A percentile compares a stretch with the other conserved stretches of the same genome.
Conservation (phyloP, 2,113 vertebrate genomes). For the Pachycephala philippinensis region DNA sequence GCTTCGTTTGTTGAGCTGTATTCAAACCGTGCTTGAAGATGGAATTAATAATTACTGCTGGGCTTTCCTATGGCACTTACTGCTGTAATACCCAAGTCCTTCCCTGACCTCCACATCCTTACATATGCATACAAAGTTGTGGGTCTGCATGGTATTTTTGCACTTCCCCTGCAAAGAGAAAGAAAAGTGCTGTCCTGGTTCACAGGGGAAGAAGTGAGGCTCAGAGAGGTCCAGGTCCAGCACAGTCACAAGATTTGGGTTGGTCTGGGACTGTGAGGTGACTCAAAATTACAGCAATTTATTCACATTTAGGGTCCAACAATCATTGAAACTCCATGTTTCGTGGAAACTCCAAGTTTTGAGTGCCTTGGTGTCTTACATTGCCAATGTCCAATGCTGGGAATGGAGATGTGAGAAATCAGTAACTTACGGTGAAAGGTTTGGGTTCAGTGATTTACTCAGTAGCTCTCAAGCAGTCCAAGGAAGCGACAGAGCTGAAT, state of each 20-base stretch:
- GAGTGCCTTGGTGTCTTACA: not conserved
- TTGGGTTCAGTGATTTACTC: not conserved
- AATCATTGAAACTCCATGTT: not conserved
- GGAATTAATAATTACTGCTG: slow-evolving; percentile 52
- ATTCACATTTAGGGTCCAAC: not conserved
- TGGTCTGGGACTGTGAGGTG: not conserved
- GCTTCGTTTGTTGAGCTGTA: slow-evolving; percentile 1
- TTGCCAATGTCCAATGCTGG: not conserved
- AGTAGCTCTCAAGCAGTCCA: not conserved
- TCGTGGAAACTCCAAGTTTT: not conserved
- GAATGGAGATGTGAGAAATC: not conserved
- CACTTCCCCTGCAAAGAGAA: not conserved
- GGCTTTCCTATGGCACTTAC: not conserved
- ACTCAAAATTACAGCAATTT: not conserved
- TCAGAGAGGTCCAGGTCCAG: not conserved
- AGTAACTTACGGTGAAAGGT: not conserved
- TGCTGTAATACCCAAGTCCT: not conserved
- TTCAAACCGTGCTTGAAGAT: not conserved
- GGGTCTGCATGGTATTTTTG: not conserved
- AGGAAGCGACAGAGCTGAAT: not conserved
- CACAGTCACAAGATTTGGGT: not conserved
- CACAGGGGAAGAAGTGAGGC: not conserved
- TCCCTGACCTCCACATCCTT: not conserved
- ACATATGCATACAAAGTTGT: not conserved
- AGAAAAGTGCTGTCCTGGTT: not conserved